Evolutionary conservation across 2,797 vertebrate genomes (phyloP), one percentile per base, ranked within the genome.

Genomic region (Gouania willdenowi): DNA sequence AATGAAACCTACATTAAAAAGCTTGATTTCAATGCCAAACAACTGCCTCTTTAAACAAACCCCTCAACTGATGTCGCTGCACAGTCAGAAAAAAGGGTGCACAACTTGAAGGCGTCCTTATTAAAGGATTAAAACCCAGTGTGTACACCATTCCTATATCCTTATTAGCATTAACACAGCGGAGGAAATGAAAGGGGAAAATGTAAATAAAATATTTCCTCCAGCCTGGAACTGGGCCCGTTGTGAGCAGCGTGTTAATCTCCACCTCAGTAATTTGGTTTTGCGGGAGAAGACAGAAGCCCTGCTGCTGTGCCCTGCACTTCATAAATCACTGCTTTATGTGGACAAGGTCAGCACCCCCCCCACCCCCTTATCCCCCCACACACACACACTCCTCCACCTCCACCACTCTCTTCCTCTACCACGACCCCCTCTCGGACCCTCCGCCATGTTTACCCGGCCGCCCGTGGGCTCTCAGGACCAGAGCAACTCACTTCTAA

Each of bases 261-360:
- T 96, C 93, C 91, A 93, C 92, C 92, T 94, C 92, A 79, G 92
- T 94, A 93, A 97, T 97, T 94, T 94, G 93, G 93, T 94, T 94
- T 90, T 94, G 89, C 89, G 89, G 91, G 91, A 96, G 93, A 93
- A 94, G 93, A 97, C 94, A 93, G 94, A 95, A 96, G 94, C 93
- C 92, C 91, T 91, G 94, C 92, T 92, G 94, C 93, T 92, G 90
- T 92, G 92, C 90, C 93, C 95, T 93, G 90, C 92, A 93, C 92
- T 95, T 94, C 92, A 97, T 98, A 98, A 98, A 97, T 98, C 94
- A 97, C 93, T 87, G 92, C 93, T 98, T 95, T 97, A 97, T 96
- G 93, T 96, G 94, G 94, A 97, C 93, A 95, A 94, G 94, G 94
- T 97, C 95, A 96, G 91, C 84, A 85, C 90, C 91, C 90, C 14